A percentile compares a stretch with the other conserved stretches of the same genome.
phyloP scores from a whole-genome alignment of 2,113 vertebrate genomes.

The Oplegnathus fasciatus region DNA sequence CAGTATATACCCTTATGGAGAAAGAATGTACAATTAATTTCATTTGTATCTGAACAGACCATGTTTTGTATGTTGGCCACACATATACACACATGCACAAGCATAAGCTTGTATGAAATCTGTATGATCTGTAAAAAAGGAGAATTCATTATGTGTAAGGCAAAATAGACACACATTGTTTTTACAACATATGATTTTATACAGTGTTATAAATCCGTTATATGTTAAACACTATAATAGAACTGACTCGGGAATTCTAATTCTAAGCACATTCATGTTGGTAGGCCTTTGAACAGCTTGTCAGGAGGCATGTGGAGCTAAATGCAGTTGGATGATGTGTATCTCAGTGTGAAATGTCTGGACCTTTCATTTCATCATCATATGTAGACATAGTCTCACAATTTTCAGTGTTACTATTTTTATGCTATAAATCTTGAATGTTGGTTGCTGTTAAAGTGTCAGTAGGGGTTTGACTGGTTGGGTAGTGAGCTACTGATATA shows the following conservation, averaged over 20 bases:
- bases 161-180: not conserved
- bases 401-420: constrained; percentile 2
- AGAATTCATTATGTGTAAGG: not conserved
- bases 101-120: not conserved
- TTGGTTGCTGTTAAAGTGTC: not conserved
- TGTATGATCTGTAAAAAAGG: not conserved
- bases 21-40: not conserved
- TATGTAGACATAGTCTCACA: not conserved
- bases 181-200: not conserved
- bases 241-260: not conserved
- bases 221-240: not conserved
- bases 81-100: too few species aligned
- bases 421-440: constrained; percentile 21
- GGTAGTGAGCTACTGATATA: not conserved
- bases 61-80: not conserved
- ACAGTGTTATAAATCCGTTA: too few species aligned
- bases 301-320: not conserved
- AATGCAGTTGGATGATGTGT: constrained; percentile 10
- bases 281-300: not conserved
- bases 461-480: constrained; percentile 2
- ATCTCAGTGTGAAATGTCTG: not conserved
- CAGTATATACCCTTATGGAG: not conserved
- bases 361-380: constrained; percentile 20
- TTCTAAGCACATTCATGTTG: constrained; percentile 6
- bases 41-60: not conserved